phyloP scores from a whole-genome alignment of 1,140 invertebrate genomes.

The Uloborus diversus region DNA sequence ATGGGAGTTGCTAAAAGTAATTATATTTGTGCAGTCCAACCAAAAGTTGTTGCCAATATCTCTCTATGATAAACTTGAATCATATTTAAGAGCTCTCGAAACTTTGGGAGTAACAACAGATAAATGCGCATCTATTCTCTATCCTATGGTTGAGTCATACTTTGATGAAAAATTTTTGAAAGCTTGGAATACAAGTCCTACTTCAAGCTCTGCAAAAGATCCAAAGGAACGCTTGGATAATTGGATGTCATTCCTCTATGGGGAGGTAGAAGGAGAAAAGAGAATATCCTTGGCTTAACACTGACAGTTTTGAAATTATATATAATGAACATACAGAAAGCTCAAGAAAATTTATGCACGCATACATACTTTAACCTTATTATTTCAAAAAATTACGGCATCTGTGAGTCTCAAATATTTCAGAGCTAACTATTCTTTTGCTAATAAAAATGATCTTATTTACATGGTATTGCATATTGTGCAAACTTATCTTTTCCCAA shows the following conservation, averaged over 20 bases:
- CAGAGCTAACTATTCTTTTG: no score
- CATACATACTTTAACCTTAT: no score
- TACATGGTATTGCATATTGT: no score
- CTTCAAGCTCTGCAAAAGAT: not conserved
- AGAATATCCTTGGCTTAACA: constrained; percentile 2
- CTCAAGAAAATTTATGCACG: no score
- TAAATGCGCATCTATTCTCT: not conserved
- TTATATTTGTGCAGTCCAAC: not conserved
- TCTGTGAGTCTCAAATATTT: no score
- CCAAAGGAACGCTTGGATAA: not conserved
- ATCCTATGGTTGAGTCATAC: not conserved
- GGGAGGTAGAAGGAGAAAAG: not conserved
- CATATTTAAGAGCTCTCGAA: not conserved
- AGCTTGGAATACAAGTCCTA: not conserved
- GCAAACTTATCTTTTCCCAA: no score
- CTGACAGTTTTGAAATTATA: no score
- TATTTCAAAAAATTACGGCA: no score
- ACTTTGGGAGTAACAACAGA: not conserved
- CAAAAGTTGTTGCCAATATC: not conserved
- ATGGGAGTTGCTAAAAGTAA: not conserved
- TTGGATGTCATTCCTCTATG: no score
- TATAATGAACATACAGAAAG: no score
- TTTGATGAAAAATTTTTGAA: not conserved
- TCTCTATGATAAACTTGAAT: not conserved
- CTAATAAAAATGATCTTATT: no score